Conservation (phyloP, 2,113 vertebrate genomes). For the Alethe diademata region DNA sequence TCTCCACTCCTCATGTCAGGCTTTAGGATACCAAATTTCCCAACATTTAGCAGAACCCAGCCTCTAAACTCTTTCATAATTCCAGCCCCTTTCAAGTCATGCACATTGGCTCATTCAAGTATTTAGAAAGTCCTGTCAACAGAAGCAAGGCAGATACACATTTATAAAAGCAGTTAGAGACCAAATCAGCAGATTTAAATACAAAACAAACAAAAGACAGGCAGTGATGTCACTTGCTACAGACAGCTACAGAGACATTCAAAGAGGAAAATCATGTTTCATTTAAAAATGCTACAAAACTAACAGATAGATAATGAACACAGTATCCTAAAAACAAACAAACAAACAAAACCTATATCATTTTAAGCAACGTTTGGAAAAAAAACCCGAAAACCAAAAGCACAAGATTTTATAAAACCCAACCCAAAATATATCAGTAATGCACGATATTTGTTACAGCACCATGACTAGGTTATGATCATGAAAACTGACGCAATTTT, state of each 20-base stretch:
- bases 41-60: neutral
- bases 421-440: neutral
- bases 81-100: neutral
- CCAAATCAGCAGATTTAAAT: neutral
- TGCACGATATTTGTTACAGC: neutral
- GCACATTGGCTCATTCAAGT: neutral
- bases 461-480: neutral
- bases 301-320: neutral
- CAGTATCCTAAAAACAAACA: neutral
- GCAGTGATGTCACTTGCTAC: neutral
- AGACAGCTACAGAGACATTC: neutral
- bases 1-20: neutral
- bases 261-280: neutral
- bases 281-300: neutral
- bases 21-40: neutral
- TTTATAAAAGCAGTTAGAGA: neutral
- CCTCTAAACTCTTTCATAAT: neutral
- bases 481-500: neutral
- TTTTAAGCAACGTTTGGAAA: neutral
- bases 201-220: neutral
- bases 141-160: neutral
- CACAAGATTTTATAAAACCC: neutral
- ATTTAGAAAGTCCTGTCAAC: neutral
- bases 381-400: rapidly evolving
- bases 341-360: too few species aligned